A percentile compares a stretch with the other conserved stretches of the same genome.
These are phyloP conservation scores for Cyprinodon variegatus DNA, from an alignment of 2,113 vertebrate genomes.

Conservation along the genomic window DNA sequence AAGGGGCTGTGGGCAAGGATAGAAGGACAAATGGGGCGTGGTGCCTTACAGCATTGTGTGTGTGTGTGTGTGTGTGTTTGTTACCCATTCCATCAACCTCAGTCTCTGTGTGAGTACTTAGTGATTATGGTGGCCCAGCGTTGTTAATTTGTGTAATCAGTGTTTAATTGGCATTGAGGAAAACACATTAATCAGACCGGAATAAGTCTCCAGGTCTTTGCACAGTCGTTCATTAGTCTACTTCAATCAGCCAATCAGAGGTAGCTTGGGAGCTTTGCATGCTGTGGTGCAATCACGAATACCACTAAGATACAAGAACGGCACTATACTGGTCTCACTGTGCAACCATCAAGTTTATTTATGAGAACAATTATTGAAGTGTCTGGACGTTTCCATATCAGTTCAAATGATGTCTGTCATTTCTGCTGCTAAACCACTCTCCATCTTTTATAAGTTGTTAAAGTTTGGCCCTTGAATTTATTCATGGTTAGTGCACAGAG, in stretches of 20 bases:
- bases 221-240: conserved; percentile 62
- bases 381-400: not conserved
- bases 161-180: conserved; percentile 76
- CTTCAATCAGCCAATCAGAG: conserved; percentile 63
- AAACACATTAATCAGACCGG: conserved; percentile 76
- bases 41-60: conserved; percentile 49
- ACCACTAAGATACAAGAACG: conserved; percentile 12
- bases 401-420: not conserved
- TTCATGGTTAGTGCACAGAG: not conserved
- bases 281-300: conserved; percentile 43
- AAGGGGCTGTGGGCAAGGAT: conserved; percentile 44
- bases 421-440: not conserved
- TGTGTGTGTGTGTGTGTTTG: conserved; percentile 15
- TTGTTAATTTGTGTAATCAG: conserved; percentile 79
- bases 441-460: not conserved
- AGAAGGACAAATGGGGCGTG: conserved; percentile 63
- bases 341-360: conserved; percentile 12
- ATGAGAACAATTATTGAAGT: conserved; percentile 23
- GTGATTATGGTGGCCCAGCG: conserved; percentile 66
- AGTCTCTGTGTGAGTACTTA: conserved; percentile 65
- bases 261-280: conserved; percentile 15
- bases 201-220: conserved; percentile 64
- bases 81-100: conserved; percentile 53
- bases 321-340: conserved; percentile 25
- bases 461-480: conserved; percentile 4